These are phyloP conservation scores for Pimephales promelas DNA, from an alignment of 2,113 vertebrate genomes.

Conservation along the genomic window DNA sequence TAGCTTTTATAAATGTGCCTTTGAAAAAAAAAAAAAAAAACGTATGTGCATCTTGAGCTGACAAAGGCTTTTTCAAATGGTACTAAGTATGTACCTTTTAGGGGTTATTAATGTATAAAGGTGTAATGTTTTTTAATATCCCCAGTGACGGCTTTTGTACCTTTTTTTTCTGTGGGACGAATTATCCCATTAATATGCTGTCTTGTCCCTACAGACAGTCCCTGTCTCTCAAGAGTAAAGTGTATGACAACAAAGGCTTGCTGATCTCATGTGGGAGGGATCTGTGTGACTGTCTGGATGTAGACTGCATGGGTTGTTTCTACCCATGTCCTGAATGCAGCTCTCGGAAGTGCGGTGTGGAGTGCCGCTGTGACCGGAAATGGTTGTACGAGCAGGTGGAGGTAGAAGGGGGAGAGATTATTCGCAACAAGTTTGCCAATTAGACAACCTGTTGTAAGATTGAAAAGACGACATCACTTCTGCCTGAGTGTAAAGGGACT, in stretches of 20 bases:
- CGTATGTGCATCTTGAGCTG: too few species aligned
- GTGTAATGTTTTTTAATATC: too few species aligned
- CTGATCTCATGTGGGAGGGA: constrained; percentile 88
- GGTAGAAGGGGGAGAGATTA: constrained; percentile 94
- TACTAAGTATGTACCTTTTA: too few species aligned
- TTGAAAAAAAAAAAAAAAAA: too few species aligned
- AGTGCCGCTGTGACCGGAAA: constrained; percentile 96
- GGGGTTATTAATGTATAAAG: too few species aligned
- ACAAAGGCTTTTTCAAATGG: too few species aligned
- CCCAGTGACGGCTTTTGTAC: too few species aligned
- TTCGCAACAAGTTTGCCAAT: constrained; percentile 86
- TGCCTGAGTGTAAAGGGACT: neutral
- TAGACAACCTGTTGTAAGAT: constrained; percentile 57
- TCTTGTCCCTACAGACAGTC: constrained; percentile 75
- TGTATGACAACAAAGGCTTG: constrained; percentile 90
- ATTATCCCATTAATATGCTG: neutral
- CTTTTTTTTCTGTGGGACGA: neutral
- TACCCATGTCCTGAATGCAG: constrained; percentile 89
- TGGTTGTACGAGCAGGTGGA: constrained; percentile 98
- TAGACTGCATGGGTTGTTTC: constrained; percentile 95
- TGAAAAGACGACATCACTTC: neutral
- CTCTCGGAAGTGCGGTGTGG: constrained; percentile 90
- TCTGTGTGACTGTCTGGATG: constrained; percentile 94
- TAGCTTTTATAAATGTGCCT: too few species aligned
- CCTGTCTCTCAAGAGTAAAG: constrained; percentile 85